Evolutionary conservation across 2,888 invertebrate genomes (phyloP), one percentile per base, ranked within the genome.

Genomic region (Drosophila barbarae): DNA sequence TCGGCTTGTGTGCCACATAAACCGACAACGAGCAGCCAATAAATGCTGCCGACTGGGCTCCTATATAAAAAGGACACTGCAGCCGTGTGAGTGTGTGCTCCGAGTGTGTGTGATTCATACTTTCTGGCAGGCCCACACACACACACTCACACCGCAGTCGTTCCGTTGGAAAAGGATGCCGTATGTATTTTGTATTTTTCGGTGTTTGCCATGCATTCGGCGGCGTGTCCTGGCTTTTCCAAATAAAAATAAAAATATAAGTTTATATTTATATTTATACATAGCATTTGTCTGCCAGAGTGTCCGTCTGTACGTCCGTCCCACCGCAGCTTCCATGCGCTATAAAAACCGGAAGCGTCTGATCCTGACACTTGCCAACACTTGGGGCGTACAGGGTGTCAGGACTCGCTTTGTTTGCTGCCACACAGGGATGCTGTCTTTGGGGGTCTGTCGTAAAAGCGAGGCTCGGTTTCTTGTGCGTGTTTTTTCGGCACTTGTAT

Each of bases 201-300:
- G 63, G 50, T 68, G 71, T 50, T 63, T 49, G 60, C 63, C 51
- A 56, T 73, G 73, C 72, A 69, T 65, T 53, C 60, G 65, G 49
- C 69, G 53, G 65, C 69, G 60, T 71, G 65, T 81, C 58, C 79
- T 76, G 72, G 67, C 75, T 72, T 60, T 68, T 68, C 32, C 34
- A 18, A 63, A 49, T 49, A 49, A 49, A 68, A 68, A 60, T 59
- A 60, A 60, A 81, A 85, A 85, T 78, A 82, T 85, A 84, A 81
- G 85, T 85, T 84, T 78, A 85, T 78, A 69, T 80, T 80, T 85
- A 83, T 83, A 80, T 85, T 85, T 83, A 83, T 83, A 84, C 85
- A 77, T 84, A 83, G 77, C 84, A 84, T 82, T 84, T 84, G 77
- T 71, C 57, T 56, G 72, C 46, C 46, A 47, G 46, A 28, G 47